Evolutionary conservation across 2,888 invertebrate species (phyloP).

Genomic region (Drosophila greeni): DNA sequence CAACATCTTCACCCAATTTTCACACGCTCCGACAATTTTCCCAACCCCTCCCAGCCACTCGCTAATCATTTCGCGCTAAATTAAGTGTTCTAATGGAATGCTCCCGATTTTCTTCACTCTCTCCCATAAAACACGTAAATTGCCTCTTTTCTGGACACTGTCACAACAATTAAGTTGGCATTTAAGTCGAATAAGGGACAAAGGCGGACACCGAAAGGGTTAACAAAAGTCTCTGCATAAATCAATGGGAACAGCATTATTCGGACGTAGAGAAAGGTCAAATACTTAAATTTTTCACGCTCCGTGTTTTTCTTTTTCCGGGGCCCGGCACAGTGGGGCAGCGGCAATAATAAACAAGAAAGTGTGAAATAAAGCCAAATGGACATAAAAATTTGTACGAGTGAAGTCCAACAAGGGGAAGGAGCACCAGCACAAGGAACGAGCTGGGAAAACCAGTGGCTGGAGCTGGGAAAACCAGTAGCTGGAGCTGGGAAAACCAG

Average conservation of each 20-base stretch:
- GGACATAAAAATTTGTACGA: conserved; percentile 67
- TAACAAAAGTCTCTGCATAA: conserved; percentile 55
- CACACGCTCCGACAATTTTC: background rate
- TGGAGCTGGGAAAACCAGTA: too few relatives aligned
- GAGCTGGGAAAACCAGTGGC: too few relatives aligned
- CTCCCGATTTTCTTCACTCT: conserved; percentile 37
- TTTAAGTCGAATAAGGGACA: conserved; percentile 62
- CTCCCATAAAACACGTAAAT: conserved; percentile 59
- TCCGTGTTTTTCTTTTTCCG: conserved; percentile 31
- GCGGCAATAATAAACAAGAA: conserved; percentile 71
- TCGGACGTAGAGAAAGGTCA: conserved; percentile 62
- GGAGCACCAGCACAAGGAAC: conserved; percentile 5
- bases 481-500: background rate
- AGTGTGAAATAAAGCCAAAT: conserved; percentile 72
- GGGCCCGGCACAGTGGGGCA: conserved; percentile 21
- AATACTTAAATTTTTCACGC: conserved; percentile 62
- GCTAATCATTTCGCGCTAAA: conserved; percentile 65
- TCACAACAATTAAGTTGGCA: conserved; percentile 68
- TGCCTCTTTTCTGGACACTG: conserved; percentile 60
- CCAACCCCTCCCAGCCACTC: conserved; percentile 25
- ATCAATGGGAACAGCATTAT: conserved; percentile 75
- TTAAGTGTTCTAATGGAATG: conserved; percentile 67
- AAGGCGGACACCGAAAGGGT: conserved; percentile 33
- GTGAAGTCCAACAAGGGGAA: conserved; percentile 41
- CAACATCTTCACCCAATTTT: conserved; percentile 25